Evolutionary conservation across 2,797 vertebrate species (phyloP), one percentile per base, ranked within the genome.

Genomic region (Mastacembelus armatus): DNA sequence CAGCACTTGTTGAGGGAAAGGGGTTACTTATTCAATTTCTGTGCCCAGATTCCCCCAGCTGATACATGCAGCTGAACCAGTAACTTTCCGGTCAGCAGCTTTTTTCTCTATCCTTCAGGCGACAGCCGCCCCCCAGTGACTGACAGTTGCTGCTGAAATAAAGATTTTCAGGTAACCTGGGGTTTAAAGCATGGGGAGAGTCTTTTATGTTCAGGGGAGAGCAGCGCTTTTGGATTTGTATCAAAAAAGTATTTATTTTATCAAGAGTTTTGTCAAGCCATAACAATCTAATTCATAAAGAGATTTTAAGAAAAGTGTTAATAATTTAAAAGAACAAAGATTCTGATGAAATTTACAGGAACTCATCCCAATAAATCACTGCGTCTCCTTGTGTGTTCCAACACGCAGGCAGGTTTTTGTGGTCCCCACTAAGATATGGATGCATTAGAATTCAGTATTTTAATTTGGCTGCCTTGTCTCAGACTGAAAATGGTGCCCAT

Each of bases 21-120:
- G 14, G 36, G 22, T 51, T 61, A 38, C 10, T 70, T 30, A 49
- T 68, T 62, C 42, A 50, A 14, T 55, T 68, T 66, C 43, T 44
- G 15, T 59, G 38, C 27, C 33, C 19, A 44, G 22, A 70, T 68
- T 59, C 43, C 42, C 12, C 27, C 45, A 48, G 67, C 61, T 62
- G 58, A 30, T 69, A 43, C 30, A 47, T 30, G n/a, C 27, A 54
- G 55, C 42, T 71, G 66, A 77, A 77, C 69, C 72, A 22, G 26
- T 48, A 67, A 66, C 43, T 76, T 82, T 79, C 52, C 19, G 49
- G 72, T 81, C 80, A 79, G 71, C 61, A 50, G 77, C 47, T 68
- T 69, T 78, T 56, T 54, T 73, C 57, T 56, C 38, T 15, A 11
- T 16, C 74, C 77, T 66, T 52, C 38, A 68, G 70, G 79, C 81